phyloP scores from a whole-genome alignment of 2,797 vertebrate genomes.

The Australoheros facetus region DNA sequence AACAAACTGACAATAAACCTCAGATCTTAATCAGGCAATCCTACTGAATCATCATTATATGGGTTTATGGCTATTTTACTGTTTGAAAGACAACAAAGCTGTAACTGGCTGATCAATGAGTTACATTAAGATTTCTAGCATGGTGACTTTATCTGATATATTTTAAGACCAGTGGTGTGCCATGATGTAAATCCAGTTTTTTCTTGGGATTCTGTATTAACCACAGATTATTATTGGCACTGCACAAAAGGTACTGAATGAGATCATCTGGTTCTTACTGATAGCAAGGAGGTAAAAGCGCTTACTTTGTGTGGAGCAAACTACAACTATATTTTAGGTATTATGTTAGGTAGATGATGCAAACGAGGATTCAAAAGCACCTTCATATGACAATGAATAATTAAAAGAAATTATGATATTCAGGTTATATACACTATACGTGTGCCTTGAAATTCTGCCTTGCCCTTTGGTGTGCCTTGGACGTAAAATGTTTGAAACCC shows the following conservation, averaged over 20 bases:
- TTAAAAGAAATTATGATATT: too few species aligned
- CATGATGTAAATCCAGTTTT: not conserved
- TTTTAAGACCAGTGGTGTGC: too few species aligned
- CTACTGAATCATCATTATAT: not conserved
- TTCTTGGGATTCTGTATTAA: not conserved
- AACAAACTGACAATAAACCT: not conserved
- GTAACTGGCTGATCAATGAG: too few species aligned
- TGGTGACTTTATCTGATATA: too few species aligned
- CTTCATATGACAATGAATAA: not conserved
- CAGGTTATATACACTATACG: not conserved
- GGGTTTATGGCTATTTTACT: not conserved
- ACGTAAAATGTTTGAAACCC: not conserved
- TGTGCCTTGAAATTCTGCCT: not conserved
- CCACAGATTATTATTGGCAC: not conserved
- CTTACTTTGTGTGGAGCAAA: not conserved
- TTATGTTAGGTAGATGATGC: not conserved
- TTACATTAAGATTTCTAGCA: too few species aligned
- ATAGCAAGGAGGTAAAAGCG: not conserved
- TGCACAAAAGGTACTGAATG: not conserved
- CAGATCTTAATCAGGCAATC: not conserved
- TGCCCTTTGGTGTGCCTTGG: not conserved
- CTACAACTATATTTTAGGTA: not conserved
- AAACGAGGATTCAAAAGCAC: not conserved
- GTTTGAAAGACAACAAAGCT: not conserved
- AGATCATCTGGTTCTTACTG: not conserved